A percentile compares a stretch with the other conserved stretches of the same genome.
Conservation (phyloP, 1,140 invertebrate species). For the Battus philenor region DNA sequence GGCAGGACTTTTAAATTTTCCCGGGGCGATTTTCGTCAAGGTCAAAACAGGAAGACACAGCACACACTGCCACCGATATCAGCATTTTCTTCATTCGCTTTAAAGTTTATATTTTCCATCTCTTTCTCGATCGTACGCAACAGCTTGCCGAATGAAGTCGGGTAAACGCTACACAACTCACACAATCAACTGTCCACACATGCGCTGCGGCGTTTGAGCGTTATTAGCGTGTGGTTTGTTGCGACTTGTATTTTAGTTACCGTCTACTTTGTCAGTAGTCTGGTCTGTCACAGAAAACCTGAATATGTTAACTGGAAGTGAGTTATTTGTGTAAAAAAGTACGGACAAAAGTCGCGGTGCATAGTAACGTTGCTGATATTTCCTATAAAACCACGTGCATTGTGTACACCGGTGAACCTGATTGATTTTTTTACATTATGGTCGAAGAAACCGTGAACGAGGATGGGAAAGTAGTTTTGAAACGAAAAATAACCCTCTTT, state of each 20-base stretch:
- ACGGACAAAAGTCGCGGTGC: constrained; percentile 17
- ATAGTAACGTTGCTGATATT: constrained; percentile 26
- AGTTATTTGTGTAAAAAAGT: constrained; percentile 48
- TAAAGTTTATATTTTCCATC: not conserved
- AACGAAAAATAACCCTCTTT: constrained; percentile 88
- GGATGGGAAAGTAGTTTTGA: constrained; percentile 79
- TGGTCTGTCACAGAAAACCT: constrained; percentile 46
- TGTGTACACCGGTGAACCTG: constrained; percentile 45
- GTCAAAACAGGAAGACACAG: not conserved
- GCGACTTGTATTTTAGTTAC: constrained; percentile 32
- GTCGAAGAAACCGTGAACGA: constrained; percentile 61
- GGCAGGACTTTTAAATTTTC: constrained; percentile 2
- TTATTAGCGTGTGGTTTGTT: constrained; percentile 27
- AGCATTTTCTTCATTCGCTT: not conserved
- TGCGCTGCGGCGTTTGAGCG: constrained; percentile 44
- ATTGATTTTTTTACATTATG: constrained; percentile 71
- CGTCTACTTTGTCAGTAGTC: too few relatives aligned
- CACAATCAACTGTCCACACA: constrained; percentile 32
- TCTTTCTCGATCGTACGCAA: not conserved
- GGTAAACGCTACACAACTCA: constrained; percentile 14
- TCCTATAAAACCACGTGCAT: constrained; percentile 43
- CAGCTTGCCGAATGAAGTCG: not conserved
- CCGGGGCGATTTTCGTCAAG: constrained; percentile 7
- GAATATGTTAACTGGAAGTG: constrained; percentile 66
- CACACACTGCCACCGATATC: not conserved